Evolutionary conservation across 2,797 vertebrate species (phyloP), one percentile per base, ranked within the genome.

Genomic region (Diceros bicornis): DNA sequence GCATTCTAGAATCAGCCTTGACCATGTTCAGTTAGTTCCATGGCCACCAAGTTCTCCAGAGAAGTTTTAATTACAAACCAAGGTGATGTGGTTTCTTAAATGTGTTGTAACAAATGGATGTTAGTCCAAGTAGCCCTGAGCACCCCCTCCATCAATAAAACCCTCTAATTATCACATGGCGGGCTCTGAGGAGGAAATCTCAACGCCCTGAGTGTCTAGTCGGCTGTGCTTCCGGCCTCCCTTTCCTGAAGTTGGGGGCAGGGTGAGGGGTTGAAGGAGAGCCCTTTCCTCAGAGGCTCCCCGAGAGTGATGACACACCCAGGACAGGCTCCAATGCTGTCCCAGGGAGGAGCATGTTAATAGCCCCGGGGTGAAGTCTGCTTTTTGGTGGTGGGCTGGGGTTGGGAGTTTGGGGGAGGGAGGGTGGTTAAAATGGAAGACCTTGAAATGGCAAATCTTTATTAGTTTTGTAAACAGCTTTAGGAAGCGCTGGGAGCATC

Each of bases 391-490:
- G n/a, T 89, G 77, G 79, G 66, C n/a, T 47, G n/a, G 29, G 52
- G 37, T 27, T 59, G 64, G 57, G 55, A 78, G 71, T 47, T 94
- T 13, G 27, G 47, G 59, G 66, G 66, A 21, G 64, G 29, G 57
- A 62, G 55, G 34, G 11, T 77, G 83, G 86, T 97, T 29, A 94
- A 96, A 93, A 34, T 77, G 93, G 94, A 90, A 96, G 82, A 71
- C 57, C 93, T 79, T 97, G 96, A 95, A 96, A 97, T 97, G 97
- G 98, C 96, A 97, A 18, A 95, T 98, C 95, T 98, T 98, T 97
- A 97, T 98, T 95, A 87, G 94, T 98, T 98, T 97, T 98, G 98
- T 98, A 97, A 97, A 98, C 98, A 98, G 98, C 98, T 98, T 97
- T 64, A 98, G 98, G 97, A 97, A 98, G 95, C 72, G 8, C 87